Evolutionary conservation across 2,113 vertebrate genomes (phyloP), one percentile per base, ranked within the genome.

Genomic region (Ochotona curzoniae): DNA sequence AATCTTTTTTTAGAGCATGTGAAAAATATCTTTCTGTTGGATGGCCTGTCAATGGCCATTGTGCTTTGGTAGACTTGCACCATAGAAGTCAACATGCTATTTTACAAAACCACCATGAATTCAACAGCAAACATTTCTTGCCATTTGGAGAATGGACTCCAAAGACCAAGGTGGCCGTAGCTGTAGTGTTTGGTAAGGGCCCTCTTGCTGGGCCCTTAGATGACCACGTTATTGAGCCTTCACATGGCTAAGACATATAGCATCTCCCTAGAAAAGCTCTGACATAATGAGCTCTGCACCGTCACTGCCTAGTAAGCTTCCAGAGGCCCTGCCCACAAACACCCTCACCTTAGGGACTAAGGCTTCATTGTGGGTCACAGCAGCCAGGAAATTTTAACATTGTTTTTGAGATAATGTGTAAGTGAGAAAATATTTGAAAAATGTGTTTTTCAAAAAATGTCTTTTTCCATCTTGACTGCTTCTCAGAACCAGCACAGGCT

Each of bases 401-500:
- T n/a, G 71, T 81, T 81, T 78, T 66, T 69, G 11, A 4, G 2
- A 49, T 7, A 80, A n/a, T 23, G 74, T n/a, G 69, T 13, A 89
- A 82, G 35, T 79, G 28, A 87, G n/a, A 44, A 35, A 87, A 70
- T 64, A 54, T 70, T 82, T 83, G n/a, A 66, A 54, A 83, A 90
- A 93, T 44, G 51, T 38, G 84, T 69, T 49, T 73, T 76, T 18
- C 20, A 80, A 38, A 44, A 44, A 44, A 6, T 44, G 15, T n/a
- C 49, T 30, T 87, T 82, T 64, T 38, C 66, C 60, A 74, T 21
- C 25, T 11, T n/a, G 74, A 26, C 6, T 28, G 8, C 47, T 47
- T 69, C 60, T 57, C 74, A 82, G 89, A 85, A 78, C 38, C 32
- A 4, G 25, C 28, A 57, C 26, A 35, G 25, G 10, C 51, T 91